phyloP scores from a whole-genome alignment of 2,797 vertebrate species.

The Carapus acus region DNA sequence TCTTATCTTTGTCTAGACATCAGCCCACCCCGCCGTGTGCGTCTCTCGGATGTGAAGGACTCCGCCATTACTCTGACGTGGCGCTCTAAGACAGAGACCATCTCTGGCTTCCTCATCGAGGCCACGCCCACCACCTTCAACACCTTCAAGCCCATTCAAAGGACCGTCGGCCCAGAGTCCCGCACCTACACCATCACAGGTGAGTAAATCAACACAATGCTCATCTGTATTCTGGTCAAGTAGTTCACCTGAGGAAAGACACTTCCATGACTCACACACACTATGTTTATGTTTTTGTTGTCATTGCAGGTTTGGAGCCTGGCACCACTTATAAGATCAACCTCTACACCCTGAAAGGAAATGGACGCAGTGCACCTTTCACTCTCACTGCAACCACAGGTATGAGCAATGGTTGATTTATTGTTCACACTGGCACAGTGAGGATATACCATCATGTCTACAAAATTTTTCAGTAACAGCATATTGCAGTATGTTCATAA shows the following conservation, averaged over 20 bases:
- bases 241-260: no score
- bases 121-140: slow-evolving; percentile 68
- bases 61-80: slow-evolving; percentile 88
- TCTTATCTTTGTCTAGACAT: slow-evolving; percentile 69
- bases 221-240: no score
- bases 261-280: neutral
- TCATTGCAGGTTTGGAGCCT: slow-evolving; percentile 81
- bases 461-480: no score
- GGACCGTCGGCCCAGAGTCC: slow-evolving; percentile 74
- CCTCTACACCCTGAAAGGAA: slow-evolving; percentile 88
- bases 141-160: slow-evolving; percentile 77
- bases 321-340: slow-evolving; percentile 90
- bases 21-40: slow-evolving; percentile 88
- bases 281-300: neutral
- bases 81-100: slow-evolving; percentile 87
- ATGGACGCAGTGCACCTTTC: slow-evolving; percentile 84
- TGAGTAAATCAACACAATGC: slow-evolving; percentile 39
- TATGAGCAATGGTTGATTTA: no score
- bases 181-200: slow-evolving; percentile 85
- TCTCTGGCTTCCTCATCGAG: slow-evolving; percentile 91
- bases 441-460: no score
- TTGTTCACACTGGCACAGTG: no score
- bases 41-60: slow-evolving; percentile 85
- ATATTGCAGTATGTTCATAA: neutral
- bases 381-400: slow-evolving; percentile 85